phyloP scores from a whole-genome alignment of 2,113 vertebrate species.

The Cynopterus brachyotis region DNA sequence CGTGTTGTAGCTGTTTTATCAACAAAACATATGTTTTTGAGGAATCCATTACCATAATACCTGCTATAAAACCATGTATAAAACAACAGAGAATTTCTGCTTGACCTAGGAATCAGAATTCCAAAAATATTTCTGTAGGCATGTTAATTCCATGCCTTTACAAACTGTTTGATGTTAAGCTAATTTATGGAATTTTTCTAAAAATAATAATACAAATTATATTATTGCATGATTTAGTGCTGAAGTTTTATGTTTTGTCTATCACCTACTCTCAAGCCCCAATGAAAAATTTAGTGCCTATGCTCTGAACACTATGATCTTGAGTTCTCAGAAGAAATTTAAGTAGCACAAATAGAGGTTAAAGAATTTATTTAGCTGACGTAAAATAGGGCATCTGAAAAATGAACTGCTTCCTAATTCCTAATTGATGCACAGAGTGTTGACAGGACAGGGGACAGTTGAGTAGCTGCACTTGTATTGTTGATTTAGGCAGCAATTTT shows the following conservation, averaged over 20 bases:
- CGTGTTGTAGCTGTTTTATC: neutral
- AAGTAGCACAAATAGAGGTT: neutral
- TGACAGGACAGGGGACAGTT: neutral
- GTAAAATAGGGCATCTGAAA: neutral
- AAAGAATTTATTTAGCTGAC: neutral
- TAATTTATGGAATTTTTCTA: neutral
- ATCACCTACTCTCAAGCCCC: neutral
- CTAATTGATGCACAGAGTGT: neutral
- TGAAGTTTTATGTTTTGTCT: neutral
- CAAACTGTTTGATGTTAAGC: neutral
- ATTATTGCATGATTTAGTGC: neutral
- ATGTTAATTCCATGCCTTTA: neutral
- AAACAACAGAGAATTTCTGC: neutral
- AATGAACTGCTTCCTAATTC: neutral
- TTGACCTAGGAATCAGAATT: neutral
- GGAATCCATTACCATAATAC: neutral
- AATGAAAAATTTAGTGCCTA: neutral
- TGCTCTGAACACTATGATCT: neutral
- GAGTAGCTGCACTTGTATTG: neutral
- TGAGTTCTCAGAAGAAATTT: neutral
- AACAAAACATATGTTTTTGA: neutral
- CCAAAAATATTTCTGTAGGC: neutral
- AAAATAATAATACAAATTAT: neutral
- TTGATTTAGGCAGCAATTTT: neutral
- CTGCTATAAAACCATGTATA: neutral